Base-by-base conservation (phyloP, 2,113 vertebrate genomes). In the Aviceda subcristata region DNA sequence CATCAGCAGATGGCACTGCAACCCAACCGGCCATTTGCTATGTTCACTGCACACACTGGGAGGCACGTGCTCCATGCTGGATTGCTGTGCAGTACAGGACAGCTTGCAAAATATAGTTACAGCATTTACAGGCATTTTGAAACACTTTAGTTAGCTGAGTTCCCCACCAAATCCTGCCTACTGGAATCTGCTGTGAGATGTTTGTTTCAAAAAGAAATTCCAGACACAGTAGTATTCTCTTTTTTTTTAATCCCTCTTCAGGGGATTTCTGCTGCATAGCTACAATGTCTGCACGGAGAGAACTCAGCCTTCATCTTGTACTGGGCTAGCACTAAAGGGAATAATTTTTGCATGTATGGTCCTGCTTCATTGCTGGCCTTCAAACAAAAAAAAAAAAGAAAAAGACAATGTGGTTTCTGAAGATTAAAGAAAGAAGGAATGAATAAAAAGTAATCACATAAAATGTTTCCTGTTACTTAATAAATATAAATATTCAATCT, bases 1-100 rank as follows among this genome's bases (percentile, higher is more conserved):
- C 6, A 39, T 95, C 98, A 96, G 95, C 81, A 98, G 98, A 81
- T 96, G 98, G 98, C 94, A 90, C 8, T 55, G 79, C 21, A 76
- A 46, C 12, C 85, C 41, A 14, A 24, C 6, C 11, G 43, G 79
- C 38, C 53, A 39, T 8, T 63, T 23, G 34, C 69, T 56, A 8
- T 0, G 21, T 22, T 32, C 11, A 0, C 38, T 3, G 30, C 39
- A 38, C 41, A 6, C 12, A 6, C 15, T 27, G 1, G 3, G 21
- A 66, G 34, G 36, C 34, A 36, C 7, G 15, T 3, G 60, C 53
- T 41, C 45, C 46, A 13, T 2, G 30, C 22, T 3, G 30, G 66
- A 51, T 23, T 0, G 46, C 34, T 62, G 64, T 17, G 53, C 68
- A 41, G 39, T 0, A 30, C 63, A 43, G 21, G 63, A 41, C 36